Evolutionary conservation across 1,140 invertebrate genomes (phyloP).

Genomic region (Trichonephila clavipes): DNA sequence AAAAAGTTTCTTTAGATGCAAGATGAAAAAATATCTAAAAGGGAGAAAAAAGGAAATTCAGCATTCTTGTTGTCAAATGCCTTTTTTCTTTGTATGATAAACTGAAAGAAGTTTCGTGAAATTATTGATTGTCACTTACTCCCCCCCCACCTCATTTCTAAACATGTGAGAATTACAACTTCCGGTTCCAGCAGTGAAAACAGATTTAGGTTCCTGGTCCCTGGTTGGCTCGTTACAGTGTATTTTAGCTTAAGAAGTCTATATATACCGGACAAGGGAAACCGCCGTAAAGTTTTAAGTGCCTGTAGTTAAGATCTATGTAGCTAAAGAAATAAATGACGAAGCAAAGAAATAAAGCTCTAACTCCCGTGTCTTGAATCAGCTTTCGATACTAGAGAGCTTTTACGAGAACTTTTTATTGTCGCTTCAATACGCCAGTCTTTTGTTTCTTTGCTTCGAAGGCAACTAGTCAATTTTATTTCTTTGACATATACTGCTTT

Average conservation of each 20-base stretch:
- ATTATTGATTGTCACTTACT: background rate
- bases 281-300: background rate
- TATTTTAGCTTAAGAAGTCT: background rate
- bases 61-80: too few species aligned
- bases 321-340: background rate
- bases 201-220: background rate
- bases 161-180: background rate
- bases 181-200: background rate
- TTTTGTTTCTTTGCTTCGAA: background rate
- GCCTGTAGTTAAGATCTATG: background rate
- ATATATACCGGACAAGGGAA: slow-evolving; percentile 2
- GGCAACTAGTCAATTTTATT: background rate
- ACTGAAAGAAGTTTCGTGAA: too few species aligned
- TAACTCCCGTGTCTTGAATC: background rate
- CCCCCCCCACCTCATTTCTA: too few species aligned
- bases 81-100: too few species aligned
- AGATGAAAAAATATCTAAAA: too few species aligned
- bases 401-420: slow-evolving; percentile 22
- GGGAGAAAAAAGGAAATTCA: too few species aligned
- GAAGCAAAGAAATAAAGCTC: background rate
- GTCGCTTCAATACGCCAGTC: background rate
- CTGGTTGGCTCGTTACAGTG: background rate
- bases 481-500: background rate
- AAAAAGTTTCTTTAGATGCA: too few species aligned
- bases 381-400: slow-evolving; percentile 1